Evolutionary conservation across 2,888 invertebrate species (phyloP), one percentile per base, ranked within the genome.

Genomic region (Acrobeloides nanus): DNA sequence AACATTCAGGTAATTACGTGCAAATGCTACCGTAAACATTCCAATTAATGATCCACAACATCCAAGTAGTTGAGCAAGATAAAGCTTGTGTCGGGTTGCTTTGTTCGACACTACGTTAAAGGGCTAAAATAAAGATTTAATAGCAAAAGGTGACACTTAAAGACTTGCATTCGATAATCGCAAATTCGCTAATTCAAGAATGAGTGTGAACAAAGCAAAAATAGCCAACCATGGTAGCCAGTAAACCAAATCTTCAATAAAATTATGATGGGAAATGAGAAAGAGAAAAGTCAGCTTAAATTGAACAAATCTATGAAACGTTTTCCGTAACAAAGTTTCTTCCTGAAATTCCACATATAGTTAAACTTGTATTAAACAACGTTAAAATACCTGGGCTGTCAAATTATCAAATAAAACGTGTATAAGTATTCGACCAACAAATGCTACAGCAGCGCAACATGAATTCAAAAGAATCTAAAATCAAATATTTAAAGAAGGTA

Each of bases 221-320:
- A 53, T 3, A 4, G 56, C 53, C 4, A 56, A 31, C 55, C 59
- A 56, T n/a, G 57, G 57, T 26, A 55, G 33, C 53, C 53, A 60
- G 10, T 43, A 29, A 32, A 55, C 17, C 38, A 51, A 45, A 23
- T 59, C 59, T 38, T 59, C 57, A 26, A 57, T 44, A 21, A 59
- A 26, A 33, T 49, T 57, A 26, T 57, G 46, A 26, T 46, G 53
- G 5, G 59, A 59, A n/a, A 55, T 46, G 39, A 59, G 48, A 21
- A 59, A 26, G n/a, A 58, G 44, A 35, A 55, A 56, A 8, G 55
- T 56, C 25, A 60, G 20, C 24, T 60, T 61, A 7, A 38, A 34
- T 24, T 55, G 59, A 15, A 61, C 20, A 32, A 61, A 59, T 5
- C 46, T 53, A 7, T 53, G 48, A 32, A 61, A 56, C 15, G 34